These are phyloP conservation scores for Jordanella pulchra DNA, from an alignment of 2,797 vertebrate genomes.

Conservation along the genomic window DNA sequence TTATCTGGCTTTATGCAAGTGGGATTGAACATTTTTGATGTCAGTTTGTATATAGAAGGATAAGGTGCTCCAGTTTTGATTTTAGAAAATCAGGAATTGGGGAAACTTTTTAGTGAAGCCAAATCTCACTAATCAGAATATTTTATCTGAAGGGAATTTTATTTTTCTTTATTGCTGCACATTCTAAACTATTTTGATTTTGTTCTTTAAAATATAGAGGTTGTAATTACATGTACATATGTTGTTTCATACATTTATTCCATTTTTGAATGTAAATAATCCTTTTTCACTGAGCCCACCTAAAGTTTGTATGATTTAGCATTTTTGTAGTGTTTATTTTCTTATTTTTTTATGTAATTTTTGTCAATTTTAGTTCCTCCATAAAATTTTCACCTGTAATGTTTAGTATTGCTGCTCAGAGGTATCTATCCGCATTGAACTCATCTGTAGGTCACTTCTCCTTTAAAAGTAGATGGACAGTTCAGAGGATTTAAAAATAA, in stretches of 20 bases:
- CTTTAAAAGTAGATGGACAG: background rate
- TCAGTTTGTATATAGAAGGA: constrained; percentile 52
- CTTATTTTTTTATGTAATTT: constrained; percentile 29
- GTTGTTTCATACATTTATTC: constrained; percentile 63
- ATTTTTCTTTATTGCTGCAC: constrained; percentile 42
- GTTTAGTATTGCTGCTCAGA: constrained; percentile 10
- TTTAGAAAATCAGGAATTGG: constrained; percentile 44
- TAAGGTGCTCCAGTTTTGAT: constrained; percentile 57
- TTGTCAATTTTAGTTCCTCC: too few species aligned
- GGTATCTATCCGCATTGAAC: background rate
- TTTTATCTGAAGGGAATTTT: constrained; percentile 31
- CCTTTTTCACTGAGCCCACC: constrained; percentile 27
- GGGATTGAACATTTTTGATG: constrained; percentile 66
- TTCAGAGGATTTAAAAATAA: background rate
- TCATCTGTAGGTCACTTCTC: background rate
- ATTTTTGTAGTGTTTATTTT: constrained; percentile 45
- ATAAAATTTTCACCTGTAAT: constrained; percentile 49
- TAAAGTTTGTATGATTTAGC: constrained; percentile 51
- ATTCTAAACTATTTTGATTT: constrained; percentile 17
- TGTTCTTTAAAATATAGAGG: constrained; percentile 61
- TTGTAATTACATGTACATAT: constrained; percentile 70
- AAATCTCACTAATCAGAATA: constrained; percentile 29
- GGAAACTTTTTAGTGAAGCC: constrained; percentile 30
- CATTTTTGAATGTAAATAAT: constrained; percentile 64
- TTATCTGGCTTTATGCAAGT: constrained; percentile 61